Percentiles rank a stretch among this genome's conserved stretches.
These are phyloP conservation scores for Choristoneura fumiferana DNA, from an alignment of 1,140 invertebrate species.

Conservation along the genomic window DNA sequence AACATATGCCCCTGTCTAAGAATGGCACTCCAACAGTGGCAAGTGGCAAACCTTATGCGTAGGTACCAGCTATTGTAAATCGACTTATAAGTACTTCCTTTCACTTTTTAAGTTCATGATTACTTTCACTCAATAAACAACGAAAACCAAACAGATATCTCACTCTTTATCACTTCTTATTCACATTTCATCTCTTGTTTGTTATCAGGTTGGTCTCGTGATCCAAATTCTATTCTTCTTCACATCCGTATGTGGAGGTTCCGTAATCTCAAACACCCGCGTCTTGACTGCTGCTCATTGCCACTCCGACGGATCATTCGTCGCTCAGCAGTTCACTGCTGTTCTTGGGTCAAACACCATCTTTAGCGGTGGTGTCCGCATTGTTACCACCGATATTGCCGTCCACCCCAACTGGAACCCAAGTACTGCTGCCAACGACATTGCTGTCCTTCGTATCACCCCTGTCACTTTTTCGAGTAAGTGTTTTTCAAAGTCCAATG, in stretches of 20 bases:
- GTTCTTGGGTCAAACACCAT: constrained; percentile 44
- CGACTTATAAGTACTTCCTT: no score
- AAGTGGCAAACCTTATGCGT: no score
- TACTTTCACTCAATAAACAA: no score
- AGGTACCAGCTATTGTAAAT: no score
- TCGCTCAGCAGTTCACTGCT: constrained; percentile 34
- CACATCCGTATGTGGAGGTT: constrained; percentile 45
- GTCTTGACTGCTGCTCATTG: constrained; percentile 53
- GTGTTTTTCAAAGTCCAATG: background rate
- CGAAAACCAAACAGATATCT: no score
- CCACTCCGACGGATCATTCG: constrained; percentile 32
- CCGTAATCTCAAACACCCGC: constrained; percentile 37
- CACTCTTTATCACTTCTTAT: no score
- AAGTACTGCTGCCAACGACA: constrained; percentile 33
- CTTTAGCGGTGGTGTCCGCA: constrained; percentile 42
- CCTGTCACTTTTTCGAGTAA: constrained; percentile 35
- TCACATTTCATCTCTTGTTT: no score
- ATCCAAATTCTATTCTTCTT: constrained; percentile 35
- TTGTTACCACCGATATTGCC: constrained; percentile 31
- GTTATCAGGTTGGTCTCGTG: constrained; percentile 47
- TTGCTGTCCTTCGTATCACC: constrained; percentile 40
- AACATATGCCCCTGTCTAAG: no score
- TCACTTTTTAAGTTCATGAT: no score
- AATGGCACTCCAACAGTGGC: no score
- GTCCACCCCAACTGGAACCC: constrained; percentile 44